Evolutionary conservation across 2,113 vertebrate genomes (phyloP), one percentile per base, ranked within the genome.

Genomic region (Microtus pennsylvanicus): DNA sequence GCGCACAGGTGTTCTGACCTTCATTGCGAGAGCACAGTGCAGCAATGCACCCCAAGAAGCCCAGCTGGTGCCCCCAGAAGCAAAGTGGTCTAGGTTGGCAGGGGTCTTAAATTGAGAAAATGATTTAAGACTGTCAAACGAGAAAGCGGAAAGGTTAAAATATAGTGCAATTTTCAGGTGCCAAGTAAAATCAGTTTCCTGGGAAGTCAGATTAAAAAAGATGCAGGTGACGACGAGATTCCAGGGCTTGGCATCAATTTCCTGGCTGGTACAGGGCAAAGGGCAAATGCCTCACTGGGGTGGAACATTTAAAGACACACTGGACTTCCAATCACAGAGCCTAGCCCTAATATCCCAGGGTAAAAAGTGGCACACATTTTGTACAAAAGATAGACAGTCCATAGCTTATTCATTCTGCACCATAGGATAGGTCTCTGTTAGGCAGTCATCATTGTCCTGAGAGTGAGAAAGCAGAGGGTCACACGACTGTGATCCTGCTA

Each of bases 131-230:
- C 1, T 87, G 52, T 50, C 4, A 16, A 70, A 7, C 74, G 82
- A 87, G 83, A 14, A 72, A 70, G 45, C 8, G 65, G 45, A 87
- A 77, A 82, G 61, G 52, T 72, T n/a, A 92, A 95, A 92, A 95
- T 13, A 70, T 74, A 85, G 63, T 1, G 6, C 22, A 13, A 38
- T 90, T 95, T 89, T 52, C 74, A 75, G 76, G 77, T 74, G 70
- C 52, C 55, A 80, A 83, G 58, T 88, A 92, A 90, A 74, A 78
- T n/a, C 14, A 83, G 70, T 28, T 72, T 50, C 45, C 87, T 92
- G 81, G n/a, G 52, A 88, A 83, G 75, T 45, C 9, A 7, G 85
- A 95, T 69, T 33, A 63, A n/a, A 65, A 74, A 58, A 94, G 24
- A 65, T 69, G 38, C 8, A 12, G 74, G 87, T 45, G 30, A 35